A percentile compares a stretch with the other conserved stretches of the same genome.
Evolutionary conservation across 2,888 invertebrate species (phyloP).

Genomic region (Pristionchus mayeri): DNA sequence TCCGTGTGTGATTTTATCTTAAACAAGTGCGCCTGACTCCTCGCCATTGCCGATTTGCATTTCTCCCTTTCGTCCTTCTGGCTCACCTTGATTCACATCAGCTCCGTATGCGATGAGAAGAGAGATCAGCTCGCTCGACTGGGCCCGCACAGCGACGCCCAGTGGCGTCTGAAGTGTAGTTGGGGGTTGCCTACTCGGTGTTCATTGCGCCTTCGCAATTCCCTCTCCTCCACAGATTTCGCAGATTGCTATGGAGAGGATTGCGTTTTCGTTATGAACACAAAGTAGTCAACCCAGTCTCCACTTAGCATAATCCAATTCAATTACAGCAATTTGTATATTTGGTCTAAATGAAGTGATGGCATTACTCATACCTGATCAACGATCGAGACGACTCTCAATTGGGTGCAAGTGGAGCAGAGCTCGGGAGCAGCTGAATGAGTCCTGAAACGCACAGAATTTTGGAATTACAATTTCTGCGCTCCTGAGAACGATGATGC

Average conservation of each 20-base stretch:
- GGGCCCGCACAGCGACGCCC: constrained; percentile 80
- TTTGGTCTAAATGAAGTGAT: too few species aligned
- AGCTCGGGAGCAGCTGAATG: constrained; percentile 73
- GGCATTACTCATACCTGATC: constrained; percentile 55
- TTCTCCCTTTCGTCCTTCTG: not conserved
- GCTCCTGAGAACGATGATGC: not conserved
- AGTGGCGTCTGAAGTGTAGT: constrained; percentile 80
- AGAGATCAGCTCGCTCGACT: constrained; percentile 80
- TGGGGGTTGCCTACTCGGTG: too few species aligned
- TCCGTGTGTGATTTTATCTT: not conserved
- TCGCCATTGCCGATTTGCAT: not conserved
- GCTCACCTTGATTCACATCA: constrained; percentile 77
- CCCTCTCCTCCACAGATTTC: too few species aligned
- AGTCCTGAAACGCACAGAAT: constrained; percentile 56
- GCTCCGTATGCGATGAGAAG: constrained; percentile 81
- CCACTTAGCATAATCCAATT: too few species aligned
- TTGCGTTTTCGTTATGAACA: too few species aligned
- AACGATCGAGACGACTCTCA: constrained; percentile 78
- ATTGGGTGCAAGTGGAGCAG: constrained; percentile 79
- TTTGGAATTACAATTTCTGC: not conserved
- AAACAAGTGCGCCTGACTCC: not conserved
- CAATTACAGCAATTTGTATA: too few species aligned
- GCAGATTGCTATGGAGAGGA: too few species aligned
- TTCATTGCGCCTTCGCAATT: too few species aligned
- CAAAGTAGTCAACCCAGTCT: too few species aligned